Conservation (phyloP, 2,888 invertebrate species). For the Ganaspis brasiliensis region DNA sequence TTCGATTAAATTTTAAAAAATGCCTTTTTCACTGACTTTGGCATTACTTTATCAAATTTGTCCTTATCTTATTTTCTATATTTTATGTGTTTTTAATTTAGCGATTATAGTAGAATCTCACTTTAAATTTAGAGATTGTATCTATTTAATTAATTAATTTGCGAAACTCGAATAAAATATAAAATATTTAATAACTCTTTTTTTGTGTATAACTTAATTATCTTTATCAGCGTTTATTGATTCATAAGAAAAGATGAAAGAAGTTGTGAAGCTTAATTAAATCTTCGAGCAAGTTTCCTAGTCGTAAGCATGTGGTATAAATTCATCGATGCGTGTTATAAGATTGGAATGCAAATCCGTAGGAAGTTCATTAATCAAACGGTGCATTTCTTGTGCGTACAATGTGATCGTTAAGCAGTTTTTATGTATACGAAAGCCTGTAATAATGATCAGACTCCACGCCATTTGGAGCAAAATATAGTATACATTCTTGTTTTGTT, state of each 20-base stretch:
- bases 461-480: conserved; percentile 21
- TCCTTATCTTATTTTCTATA: too few relatives aligned
- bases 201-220: too few relatives aligned
- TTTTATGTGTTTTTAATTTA: too few relatives aligned
- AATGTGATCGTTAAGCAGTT: conserved; percentile 55
- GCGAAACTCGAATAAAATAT: too few relatives aligned
- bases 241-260: background rate
- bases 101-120: too few relatives aligned
- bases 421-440: conserved; percentile 28
- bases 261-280: background rate
- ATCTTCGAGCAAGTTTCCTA: background rate
- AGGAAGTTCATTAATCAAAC: conserved; percentile 61
- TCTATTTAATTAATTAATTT: too few relatives aligned
- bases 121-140: too few relatives aligned
- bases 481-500: conserved; percentile 30
- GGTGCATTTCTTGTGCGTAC: conserved; percentile 46
- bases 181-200: background rate
- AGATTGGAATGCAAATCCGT: conserved; percentile 62
- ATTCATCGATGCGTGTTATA: conserved; percentile 38
- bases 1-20: too few relatives aligned
- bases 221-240: background rate
- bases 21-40: too few relatives aligned
- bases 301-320: background rate
- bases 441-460: conserved; percentile 15
- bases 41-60: too few relatives aligned